Evolutionary conservation across 1,140 invertebrate species (phyloP).

Genomic region (Magallana gigas): DNA sequence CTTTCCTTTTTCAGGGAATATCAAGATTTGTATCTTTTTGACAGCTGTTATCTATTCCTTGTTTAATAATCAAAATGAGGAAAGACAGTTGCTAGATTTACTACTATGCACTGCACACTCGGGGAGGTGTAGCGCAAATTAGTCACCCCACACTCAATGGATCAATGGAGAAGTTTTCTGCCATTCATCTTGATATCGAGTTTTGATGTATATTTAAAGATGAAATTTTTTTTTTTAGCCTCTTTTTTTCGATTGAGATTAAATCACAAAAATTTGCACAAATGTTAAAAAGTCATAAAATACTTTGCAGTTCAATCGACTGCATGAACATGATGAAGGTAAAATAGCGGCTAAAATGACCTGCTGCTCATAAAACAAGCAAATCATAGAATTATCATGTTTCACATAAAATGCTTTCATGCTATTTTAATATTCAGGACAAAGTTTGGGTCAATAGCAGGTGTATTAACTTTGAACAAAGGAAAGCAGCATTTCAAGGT

Average conservation of each 20-base stretch:
- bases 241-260: too few species aligned
- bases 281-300: too few species aligned
- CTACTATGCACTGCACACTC: neutral
- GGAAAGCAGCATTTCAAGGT: constrained; percentile 21
- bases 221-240: too few species aligned
- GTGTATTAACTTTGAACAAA: neutral
- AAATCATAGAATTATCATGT: neutral
- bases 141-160: neutral
- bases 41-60: constrained; percentile 6
- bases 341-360: too few species aligned
- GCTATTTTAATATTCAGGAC: neutral
- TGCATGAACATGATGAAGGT: too few species aligned
- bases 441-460: neutral
- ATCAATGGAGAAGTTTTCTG: neutral
- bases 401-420: neutral
- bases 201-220: neutral
- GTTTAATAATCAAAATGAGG: constrained; percentile 1
- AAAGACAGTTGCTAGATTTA: constrained; percentile 24
- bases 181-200: neutral
- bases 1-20: neutral
- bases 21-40: constrained; percentile 30
- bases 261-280: too few species aligned
- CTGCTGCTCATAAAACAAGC: too few species aligned
- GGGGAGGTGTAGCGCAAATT: neutral
- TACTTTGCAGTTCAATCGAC: too few species aligned